A percentile compares a stretch with the other conserved stretches of the same genome.
These are phyloP conservation scores for Pandemis corylana DNA, from an alignment of 2,888 invertebrate genomes.

Conservation along the genomic window DNA sequence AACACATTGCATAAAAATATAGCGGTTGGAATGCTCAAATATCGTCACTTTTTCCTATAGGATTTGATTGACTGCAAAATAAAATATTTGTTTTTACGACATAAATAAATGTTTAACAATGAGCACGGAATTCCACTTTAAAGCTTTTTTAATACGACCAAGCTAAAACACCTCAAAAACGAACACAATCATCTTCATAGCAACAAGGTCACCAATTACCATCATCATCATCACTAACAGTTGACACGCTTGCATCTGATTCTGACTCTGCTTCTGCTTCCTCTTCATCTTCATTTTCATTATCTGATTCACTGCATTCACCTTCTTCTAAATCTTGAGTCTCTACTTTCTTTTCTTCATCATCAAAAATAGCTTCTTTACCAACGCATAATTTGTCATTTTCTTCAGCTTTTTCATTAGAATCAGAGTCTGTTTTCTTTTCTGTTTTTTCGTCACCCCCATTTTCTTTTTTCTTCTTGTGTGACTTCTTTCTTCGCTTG, in stretches of 20 bases:
- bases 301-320: constrained; percentile 85
- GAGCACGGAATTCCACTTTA: neutral
- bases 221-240: constrained; percentile 79
- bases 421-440: constrained; percentile 2
- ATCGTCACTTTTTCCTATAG: too few relatives aligned
- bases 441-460: constrained; percentile 77
- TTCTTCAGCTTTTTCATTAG: constrained; percentile 1
- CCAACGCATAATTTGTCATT: neutral
- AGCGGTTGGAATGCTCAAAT: too few relatives aligned
- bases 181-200: constrained; percentile 18
- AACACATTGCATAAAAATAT: too few relatives aligned
- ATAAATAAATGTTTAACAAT: too few relatives aligned
- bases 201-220: constrained; percentile 54
- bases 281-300: constrained; percentile 54
- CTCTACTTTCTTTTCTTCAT: constrained; percentile 18
- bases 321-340: constrained; percentile 85
- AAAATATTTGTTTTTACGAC: neutral
- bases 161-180: constrained; percentile 2
- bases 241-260: constrained; percentile 69
- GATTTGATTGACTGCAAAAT: too few relatives aligned
- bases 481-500: constrained; percentile 59
- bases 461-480: constrained; percentile 52
- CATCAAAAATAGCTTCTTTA: constrained; percentile 5
- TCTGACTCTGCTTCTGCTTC: constrained; percentile 57
- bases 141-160: neutral